Conservation (phyloP, 2,888 invertebrate species). For the Invenusta paracnida region DNA sequence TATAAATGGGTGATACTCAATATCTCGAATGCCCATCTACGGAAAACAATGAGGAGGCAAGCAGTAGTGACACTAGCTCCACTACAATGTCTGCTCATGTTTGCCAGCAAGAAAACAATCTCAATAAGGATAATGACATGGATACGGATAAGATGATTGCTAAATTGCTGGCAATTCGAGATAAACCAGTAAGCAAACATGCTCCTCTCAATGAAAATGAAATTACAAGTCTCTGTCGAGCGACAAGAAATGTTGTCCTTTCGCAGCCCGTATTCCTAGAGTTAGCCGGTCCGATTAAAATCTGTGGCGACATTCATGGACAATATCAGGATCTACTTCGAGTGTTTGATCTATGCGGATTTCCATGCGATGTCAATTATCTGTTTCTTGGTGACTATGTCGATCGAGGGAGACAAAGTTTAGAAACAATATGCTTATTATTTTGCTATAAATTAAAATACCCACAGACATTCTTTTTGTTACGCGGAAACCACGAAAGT, state of each 20-base stretch:
- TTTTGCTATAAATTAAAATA: conserved; percentile 62
- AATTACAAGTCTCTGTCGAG: conserved; percentile 23
- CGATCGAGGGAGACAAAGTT: conserved; percentile 60
- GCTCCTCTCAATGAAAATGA: conserved; percentile 27
- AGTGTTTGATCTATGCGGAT: conserved; percentile 59
- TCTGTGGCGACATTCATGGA: conserved; percentile 61
- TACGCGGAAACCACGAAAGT: conserved; percentile 62
- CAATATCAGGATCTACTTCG: conserved; percentile 60
- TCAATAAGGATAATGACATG: not conserved
- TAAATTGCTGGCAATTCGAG: not conserved
- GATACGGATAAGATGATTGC: not conserved
- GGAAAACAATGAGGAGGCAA: not conserved
- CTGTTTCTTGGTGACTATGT: conserved; percentile 61
- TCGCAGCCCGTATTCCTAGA: conserved; percentile 60
- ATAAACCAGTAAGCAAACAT: not conserved
- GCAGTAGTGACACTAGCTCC: not conserved
- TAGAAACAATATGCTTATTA: conserved; percentile 61
- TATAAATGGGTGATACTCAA: not conserved
- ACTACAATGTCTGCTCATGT: not conserved
- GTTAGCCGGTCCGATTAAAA: conserved; percentile 57
- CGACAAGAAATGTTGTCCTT: conserved; percentile 31
- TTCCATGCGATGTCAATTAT: conserved; percentile 60
- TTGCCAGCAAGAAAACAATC: conserved; percentile 5
- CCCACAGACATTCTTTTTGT: conserved; percentile 63
- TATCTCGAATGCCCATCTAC: not conserved